A percentile compares a stretch with the other conserved stretches of the same genome.
Conservation (phyloP, 2,113 vertebrate species). For the Lichenostomus cassidix region DNA sequence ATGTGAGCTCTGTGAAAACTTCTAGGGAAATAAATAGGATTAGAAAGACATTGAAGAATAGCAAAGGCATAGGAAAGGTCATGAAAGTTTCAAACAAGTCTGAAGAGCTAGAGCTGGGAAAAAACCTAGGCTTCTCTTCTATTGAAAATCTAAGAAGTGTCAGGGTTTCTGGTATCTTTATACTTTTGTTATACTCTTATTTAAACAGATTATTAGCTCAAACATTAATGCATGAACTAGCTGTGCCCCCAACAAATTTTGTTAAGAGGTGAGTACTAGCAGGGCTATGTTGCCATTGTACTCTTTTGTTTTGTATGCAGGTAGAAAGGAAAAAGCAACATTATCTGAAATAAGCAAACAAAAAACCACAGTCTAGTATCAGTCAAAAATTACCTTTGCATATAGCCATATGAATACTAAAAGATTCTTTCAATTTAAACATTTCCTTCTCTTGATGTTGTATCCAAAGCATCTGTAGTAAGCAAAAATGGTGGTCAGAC, state of each 20-base stretch:
- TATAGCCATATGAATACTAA: background rate
- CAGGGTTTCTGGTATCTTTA: background rate
- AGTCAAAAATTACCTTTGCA: background rate
- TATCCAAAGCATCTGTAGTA: background rate
- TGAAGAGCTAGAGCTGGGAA: background rate
- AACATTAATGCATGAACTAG: background rate
- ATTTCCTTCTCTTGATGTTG: background rate
- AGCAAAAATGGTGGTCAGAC: background rate
- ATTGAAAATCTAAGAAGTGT: background rate
- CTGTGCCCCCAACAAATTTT: background rate
- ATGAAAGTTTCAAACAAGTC: background rate
- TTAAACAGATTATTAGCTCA: background rate
- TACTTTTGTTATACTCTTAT: background rate
- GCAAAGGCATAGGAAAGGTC: background rate
- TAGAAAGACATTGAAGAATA: background rate
- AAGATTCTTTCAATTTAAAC: background rate
- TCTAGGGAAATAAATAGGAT: constrained; percentile 20
- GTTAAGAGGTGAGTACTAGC: background rate
- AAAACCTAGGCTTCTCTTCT: background rate
- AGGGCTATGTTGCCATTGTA: background rate
- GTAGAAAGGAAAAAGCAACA: background rate
- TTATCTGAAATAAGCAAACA: background rate
- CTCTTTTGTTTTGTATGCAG: background rate
- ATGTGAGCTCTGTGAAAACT: background rate
- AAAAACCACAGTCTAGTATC: background rate